A percentile compares a stretch with the other conserved stretches of the same genome.
These are phyloP conservation scores for Buceros bicornis DNA, from an alignment of 2,797 vertebrate species.

Conservation along the genomic window DNA sequence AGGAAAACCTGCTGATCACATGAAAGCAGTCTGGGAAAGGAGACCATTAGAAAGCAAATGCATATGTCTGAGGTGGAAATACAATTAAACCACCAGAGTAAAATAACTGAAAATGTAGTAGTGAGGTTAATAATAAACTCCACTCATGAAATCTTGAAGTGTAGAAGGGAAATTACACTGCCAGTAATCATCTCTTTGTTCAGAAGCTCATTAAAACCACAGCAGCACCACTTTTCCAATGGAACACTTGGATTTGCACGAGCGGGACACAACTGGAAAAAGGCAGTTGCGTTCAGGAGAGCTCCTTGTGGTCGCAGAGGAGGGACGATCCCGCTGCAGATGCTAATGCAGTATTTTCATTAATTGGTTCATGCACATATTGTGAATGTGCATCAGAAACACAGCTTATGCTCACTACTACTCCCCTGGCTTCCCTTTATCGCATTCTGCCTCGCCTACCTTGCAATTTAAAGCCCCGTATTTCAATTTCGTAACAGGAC, in stretches of 20 bases:
- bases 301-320: not conserved
- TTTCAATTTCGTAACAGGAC: constrained; percentile 55
- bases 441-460: not conserved
- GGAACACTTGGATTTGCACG: not conserved
- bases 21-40: constrained; percentile 20
- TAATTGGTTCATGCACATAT: constrained; percentile 36
- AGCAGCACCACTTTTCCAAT: not conserved
- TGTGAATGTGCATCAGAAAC: constrained; percentile 12
- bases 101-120: constrained; percentile 47
- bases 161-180: constrained; percentile 51
- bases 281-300: not conserved
- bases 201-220: constrained; percentile 38
- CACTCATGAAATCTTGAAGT: not conserved
- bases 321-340: not conserved
- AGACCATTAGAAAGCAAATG: constrained; percentile 36
- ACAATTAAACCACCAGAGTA: constrained; percentile 19
- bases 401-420: constrained; percentile 28
- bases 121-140: constrained; percentile 54
- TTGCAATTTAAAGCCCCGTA: constrained; percentile 30
- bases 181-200: constrained; percentile 36
- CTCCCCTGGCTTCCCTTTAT: constrained; percentile 55
- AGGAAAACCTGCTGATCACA: constrained; percentile 48
- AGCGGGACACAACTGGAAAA: not conserved
- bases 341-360: constrained; percentile 15
- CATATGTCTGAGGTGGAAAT: constrained; percentile 35